A percentile compares a stretch with the other conserved stretches of the same genome.
These are phyloP conservation scores for Neosalanx taihuensis DNA, from an alignment of 2,797 vertebrate genomes.

Conservation along the genomic window DNA sequence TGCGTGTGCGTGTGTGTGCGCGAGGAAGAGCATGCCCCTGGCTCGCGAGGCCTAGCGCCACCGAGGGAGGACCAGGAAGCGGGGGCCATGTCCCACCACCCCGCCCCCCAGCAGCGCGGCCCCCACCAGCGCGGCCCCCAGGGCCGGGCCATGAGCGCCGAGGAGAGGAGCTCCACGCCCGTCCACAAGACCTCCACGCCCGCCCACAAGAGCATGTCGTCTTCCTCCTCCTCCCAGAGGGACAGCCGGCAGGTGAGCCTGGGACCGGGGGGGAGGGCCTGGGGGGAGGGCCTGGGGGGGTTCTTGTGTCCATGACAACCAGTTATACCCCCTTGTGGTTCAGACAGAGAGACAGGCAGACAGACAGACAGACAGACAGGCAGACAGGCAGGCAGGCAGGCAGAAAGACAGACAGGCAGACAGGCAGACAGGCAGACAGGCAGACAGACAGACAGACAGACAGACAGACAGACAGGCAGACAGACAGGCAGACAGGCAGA, in stretches of 20 bases:
- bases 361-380: not conserved
- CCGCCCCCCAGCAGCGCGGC: constrained; percentile 51
- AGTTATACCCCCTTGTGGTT: not conserved
- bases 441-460: not conserved
- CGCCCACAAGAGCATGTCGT: constrained; percentile 93
- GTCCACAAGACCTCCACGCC: constrained; percentile 88
- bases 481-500: not conserved
- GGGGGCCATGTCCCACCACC: constrained; percentile 68
- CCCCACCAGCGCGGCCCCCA: constrained; percentile 68
- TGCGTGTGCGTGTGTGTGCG: constrained; percentile 33
- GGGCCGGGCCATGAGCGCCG: constrained; percentile 85
- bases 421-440: not conserved
- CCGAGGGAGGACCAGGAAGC: constrained; percentile 59
- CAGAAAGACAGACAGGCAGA: not conserved
- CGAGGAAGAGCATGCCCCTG: constrained; percentile 56
- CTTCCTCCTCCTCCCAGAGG: constrained; percentile 89
- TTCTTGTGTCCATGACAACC: too few relatives aligned
- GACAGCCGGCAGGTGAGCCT: constrained; percentile 91
- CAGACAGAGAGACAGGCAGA: not conserved
- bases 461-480: not conserved
- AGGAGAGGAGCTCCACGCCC: constrained; percentile 84
- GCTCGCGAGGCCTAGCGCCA: constrained; percentile 39
- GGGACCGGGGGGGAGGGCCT: too few relatives aligned
- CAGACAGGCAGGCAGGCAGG: not conserved
- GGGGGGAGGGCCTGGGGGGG: not conserved